A percentile compares a stretch with the other conserved stretches of the same genome.
These are phyloP conservation scores for Scrobipalpa costella DNA, from an alignment of 2,888 invertebrate species.

Conservation along the genomic window DNA sequence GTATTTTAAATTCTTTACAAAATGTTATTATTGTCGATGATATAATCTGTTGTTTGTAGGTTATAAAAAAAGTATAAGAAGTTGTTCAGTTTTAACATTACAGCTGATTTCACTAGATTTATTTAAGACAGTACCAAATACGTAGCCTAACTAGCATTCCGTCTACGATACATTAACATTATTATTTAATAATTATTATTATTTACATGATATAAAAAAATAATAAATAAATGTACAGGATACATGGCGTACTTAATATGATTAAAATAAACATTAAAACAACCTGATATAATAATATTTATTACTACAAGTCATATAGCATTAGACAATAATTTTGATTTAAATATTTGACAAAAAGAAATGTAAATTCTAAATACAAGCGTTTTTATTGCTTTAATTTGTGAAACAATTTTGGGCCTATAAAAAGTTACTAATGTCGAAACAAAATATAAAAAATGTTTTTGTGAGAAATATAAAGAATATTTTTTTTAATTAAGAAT, in stretches of 20 bases:
- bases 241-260: background rate
- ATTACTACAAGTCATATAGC: background rate
- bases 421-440: too few relatives aligned
- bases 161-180: background rate
- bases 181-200: slow-evolving; percentile 19
- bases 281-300: background rate
- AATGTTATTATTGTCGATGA: too few relatives aligned
- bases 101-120: background rate
- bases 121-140: background rate
- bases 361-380: too few relatives aligned
- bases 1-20: too few relatives aligned
- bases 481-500: too few relatives aligned
- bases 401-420: too few relatives aligned
- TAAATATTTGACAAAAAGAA: background rate
- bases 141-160: background rate
- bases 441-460: too few relatives aligned
- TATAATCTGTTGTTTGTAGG: too few relatives aligned
- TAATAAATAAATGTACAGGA: slow-evolving; percentile 10
- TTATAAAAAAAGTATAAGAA: background rate
- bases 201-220: background rate
- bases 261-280: background rate
- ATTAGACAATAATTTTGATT: background rate
- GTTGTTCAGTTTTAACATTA: background rate
- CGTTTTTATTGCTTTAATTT: too few relatives aligned
- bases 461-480: too few relatives aligned